Evolutionary conservation across 1,140 invertebrate species (phyloP).

Genomic region (Dendroctonus valens): DNA sequence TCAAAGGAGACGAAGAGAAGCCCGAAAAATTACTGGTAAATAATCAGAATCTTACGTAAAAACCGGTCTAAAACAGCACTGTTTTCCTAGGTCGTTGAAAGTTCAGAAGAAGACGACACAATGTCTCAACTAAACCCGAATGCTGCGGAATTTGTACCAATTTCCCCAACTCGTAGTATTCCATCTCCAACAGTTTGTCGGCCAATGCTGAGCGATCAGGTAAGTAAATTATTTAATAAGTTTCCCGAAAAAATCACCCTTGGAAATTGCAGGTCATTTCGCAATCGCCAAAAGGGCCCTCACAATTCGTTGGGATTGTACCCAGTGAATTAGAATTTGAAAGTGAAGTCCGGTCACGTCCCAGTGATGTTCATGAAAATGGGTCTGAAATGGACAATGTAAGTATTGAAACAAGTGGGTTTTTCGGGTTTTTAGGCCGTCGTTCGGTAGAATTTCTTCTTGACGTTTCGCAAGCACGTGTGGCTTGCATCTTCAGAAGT

Average conservation of each 20-base stretch:
- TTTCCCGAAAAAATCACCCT: neutral
- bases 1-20: conserved; percentile 60
- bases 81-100: conserved; percentile 37
- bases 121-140: conserved; percentile 69
- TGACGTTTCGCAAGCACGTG: no score
- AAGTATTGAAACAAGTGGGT: no score
- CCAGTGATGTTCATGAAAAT: conserved; percentile 57
- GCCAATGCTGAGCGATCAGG: conserved; percentile 48
- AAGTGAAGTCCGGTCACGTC: conserved; percentile 58
- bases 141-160: conserved; percentile 68
- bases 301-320: conserved; percentile 59
- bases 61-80: neutral
- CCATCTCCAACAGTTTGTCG: conserved; percentile 40
- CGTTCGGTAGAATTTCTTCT: no score
- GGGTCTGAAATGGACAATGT: conserved; percentile 35
- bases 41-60: no score
- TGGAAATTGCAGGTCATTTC: conserved; percentile 52
- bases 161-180: conserved; percentile 55
- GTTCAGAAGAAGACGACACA: conserved; percentile 53
- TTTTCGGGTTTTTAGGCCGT: no score
- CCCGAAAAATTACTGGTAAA: conserved; percentile 37
- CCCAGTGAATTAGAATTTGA: conserved; percentile 64
- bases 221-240: conserved; percentile 36
- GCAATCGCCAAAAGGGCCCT: conserved; percentile 62
- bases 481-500: no score